A percentile compares a stretch with the other conserved stretches of the same genome.
Conservation (phyloP, 2,888 invertebrate species). For the Neoaliturus tenellus region DNA sequence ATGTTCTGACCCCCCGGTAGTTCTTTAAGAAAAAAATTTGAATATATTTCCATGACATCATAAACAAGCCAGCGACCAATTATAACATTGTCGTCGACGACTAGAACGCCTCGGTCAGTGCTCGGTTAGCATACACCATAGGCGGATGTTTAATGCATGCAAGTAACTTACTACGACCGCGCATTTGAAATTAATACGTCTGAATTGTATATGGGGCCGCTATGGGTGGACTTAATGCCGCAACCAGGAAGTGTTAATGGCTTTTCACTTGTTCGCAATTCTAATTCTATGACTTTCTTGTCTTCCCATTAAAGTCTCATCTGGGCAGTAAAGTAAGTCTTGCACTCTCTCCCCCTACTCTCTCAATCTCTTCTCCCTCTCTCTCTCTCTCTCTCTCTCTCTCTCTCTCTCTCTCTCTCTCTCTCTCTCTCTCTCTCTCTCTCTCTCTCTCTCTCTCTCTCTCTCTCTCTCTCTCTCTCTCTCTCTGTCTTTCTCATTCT, state of each 20-base stretch:
- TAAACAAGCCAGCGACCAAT: neutral
- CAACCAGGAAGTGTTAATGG: slow-evolving; percentile 45
- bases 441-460: no score
- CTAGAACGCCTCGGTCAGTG: neutral
- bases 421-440: no score
- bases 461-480: no score
- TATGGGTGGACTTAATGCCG: slow-evolving; percentile 42
- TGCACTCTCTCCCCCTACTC: neutral
- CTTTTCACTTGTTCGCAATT: slow-evolving; percentile 39
- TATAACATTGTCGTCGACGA: neutral
- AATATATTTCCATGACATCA: no score
- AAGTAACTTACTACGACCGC: slow-evolving; percentile 34
- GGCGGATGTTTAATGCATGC: slow-evolving; percentile 47
- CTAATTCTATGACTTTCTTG: slow-evolving; percentile 45
- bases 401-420: no score
- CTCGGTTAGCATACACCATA: neutral
- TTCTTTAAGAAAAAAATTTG: no score
- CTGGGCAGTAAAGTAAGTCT: neutral
- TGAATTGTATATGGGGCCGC: slow-evolving; percentile 34
- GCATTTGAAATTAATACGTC: slow-evolving; percentile 50
- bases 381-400: slow-evolving; percentile 2
- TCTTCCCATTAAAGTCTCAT: neutral
- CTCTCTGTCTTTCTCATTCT: no score
- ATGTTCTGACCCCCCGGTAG: no score
- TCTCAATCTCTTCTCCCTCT: neutral